These are phyloP conservation scores for Staurois parvus DNA, from an alignment of 2,797 vertebrate genomes.

Conservation along the genomic window DNA sequence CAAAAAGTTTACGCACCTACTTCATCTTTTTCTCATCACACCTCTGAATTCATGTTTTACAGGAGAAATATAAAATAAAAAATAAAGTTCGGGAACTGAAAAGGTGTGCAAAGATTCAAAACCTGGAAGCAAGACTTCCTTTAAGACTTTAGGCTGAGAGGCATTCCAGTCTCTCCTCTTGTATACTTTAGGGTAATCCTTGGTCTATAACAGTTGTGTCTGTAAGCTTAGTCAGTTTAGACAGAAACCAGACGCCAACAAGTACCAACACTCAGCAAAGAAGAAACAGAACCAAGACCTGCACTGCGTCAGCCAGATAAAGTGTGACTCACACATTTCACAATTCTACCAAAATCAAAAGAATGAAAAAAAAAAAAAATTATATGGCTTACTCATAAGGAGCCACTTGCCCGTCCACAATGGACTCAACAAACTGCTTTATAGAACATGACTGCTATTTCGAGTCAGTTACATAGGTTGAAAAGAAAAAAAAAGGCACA, in stretches of 20 bases:
- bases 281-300: slow-evolving; percentile 19
- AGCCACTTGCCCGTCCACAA: background rate
- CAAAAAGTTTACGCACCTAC: background rate
- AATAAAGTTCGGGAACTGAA: background rate
- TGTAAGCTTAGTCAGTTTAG: slow-evolving; percentile 8
- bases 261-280: slow-evolving; percentile 10
- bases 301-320: background rate
- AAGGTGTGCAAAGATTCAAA: background rate
- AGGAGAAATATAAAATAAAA: background rate
- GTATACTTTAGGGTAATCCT: background rate
- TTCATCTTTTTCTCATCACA: background rate
- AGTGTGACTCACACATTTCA: slow-evolving; percentile 7
- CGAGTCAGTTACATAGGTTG: background rate
- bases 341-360: background rate
- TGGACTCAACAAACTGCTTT: background rate
- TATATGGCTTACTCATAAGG: background rate
- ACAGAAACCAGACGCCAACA: slow-evolving; percentile 25
- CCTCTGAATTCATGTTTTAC: background rate
- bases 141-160: background rate
- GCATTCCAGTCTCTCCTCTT: slow-evolving; percentile 9
- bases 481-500: too few relatives aligned
- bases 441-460: background rate
- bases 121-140: slow-evolving; percentile 12
- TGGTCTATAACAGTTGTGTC: slow-evolving; percentile 5
- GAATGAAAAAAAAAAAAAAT: background rate